Evolutionary conservation across 2,888 invertebrate genomes (phyloP).

Genomic region (Electrophaes corylata): DNA sequence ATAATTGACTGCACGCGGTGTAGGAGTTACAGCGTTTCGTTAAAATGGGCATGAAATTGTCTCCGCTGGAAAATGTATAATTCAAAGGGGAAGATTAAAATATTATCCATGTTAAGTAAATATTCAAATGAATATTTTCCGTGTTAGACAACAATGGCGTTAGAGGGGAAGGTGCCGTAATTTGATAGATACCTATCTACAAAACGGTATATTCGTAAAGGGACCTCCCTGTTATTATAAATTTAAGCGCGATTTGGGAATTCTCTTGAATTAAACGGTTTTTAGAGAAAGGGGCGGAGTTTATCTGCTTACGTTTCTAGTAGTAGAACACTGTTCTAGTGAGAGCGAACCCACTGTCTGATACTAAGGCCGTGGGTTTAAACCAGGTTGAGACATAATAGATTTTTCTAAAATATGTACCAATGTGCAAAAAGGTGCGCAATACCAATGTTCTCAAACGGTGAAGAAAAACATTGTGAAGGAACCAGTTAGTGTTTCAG

Average conservation of each 20-base stretch:
- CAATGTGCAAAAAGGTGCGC: no score
- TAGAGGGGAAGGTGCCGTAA: conserved; percentile 76
- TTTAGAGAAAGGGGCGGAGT: conserved; percentile 59
- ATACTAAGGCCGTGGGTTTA: no score
- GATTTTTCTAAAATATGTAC: no score
- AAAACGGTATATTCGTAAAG: conserved; percentile 80
- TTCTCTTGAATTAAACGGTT: conserved; percentile 74
- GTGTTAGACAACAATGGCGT: conserved; percentile 83
- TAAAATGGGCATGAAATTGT: conserved; percentile 78
- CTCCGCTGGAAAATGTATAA: conserved; percentile 84
- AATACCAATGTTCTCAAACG: no score
- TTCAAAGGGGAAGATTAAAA: conserved; percentile 85
- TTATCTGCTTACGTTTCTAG: conserved; percentile 41
- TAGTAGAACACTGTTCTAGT: no score
- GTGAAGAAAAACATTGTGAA: no score
- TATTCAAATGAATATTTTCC: conserved; percentile 85
- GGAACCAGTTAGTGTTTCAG: no score
- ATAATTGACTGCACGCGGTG: conserved; percentile 57
- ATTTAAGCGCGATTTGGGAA: conserved; percentile 80
- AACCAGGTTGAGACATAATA: no score
- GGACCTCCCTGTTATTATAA: conserved; percentile 81
- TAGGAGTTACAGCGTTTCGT: conserved; percentile 64
- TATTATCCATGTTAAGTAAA: conserved; percentile 86
- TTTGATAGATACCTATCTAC: conserved; percentile 84
- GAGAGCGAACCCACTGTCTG: no score